Base-by-base conservation (phyloP, 2,797 vertebrate genomes). In the Propithecus perrieri region DNA sequence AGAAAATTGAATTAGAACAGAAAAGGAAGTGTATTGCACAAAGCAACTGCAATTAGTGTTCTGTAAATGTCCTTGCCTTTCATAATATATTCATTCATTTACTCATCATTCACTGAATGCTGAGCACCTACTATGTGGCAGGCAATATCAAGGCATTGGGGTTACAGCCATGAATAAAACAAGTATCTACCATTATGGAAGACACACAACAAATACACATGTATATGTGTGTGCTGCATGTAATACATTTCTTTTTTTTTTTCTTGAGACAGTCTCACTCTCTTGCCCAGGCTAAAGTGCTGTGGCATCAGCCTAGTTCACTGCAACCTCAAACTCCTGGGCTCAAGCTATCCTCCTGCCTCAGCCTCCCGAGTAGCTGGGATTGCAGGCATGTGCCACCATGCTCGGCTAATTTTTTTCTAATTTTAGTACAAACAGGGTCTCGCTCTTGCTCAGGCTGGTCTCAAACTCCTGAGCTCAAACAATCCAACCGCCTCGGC, bases 41-140 rank as follows among this genome's bases (percentile, higher is more conserved):
- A 3, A 57, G 43, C 46, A 92, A 61, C 24, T 79, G 3, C 30
- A n/a, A 75, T 35, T 78, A 78, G 2, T 93, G 79, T 65, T 92
- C 55, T 72, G 7, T 92, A 86, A 95, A 65, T 35, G n/a, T 69
- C 55, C 24, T 80, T 85, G 59, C n/a, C 85, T 95, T 94, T 95
- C 48, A 76, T 38, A 87, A 71, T 93, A 71, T 91, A 78, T n/a
- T 48, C 13, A 84, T 71, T 75, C 9, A 57, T 63, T 79, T 74
- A 71, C 61, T 88, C 65, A 63, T 80, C 65, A 41, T 81, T 80
- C 12, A 48, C 24, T 79, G 48, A 91, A 89, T 55, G 55, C 33
- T 81, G 57, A 72, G 10, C 8, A 12, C 41, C 63, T 80, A 65
- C 6, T 43, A 74, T 57, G 28, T 88, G 38, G 41, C 63, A 88